These are phyloP conservation scores for Nasonia longicornis DNA, from an alignment of 1,140 invertebrate species.

Conservation along the genomic window DNA sequence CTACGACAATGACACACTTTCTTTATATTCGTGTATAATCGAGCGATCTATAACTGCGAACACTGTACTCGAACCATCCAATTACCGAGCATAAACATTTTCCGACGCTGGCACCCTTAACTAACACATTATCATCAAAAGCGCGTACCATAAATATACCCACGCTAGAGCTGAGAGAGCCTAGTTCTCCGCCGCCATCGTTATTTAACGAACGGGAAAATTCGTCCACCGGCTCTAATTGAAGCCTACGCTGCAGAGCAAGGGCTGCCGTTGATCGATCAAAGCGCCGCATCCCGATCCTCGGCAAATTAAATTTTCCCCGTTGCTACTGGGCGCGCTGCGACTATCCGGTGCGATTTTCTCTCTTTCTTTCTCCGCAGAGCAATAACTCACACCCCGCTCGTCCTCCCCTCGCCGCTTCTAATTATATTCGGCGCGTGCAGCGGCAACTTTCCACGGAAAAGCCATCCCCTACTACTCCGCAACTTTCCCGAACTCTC, in stretches of 20 bases:
- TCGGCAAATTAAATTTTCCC: constrained; percentile 42
- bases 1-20: neutral
- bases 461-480: neutral
- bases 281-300: neutral
- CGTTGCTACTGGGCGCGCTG: neutral
- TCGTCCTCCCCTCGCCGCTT: neutral
- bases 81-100: constrained; percentile 6
- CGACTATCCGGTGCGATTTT: constrained; percentile 31
- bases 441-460: constrained; percentile 16
- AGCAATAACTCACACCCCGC: constrained; percentile 10
- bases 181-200: neutral
- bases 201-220: constrained; percentile 29
- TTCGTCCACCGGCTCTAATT: constrained; percentile 20
- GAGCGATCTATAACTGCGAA: neutral
- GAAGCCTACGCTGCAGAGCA: neutral
- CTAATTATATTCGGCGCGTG: constrained; percentile 41
- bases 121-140: neutral
- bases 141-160: neutral
- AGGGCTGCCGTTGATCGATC: constrained; percentile 12
- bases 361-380: neutral
- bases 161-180: too few relatives aligned
- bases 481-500: neutral
- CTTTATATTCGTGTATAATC: neutral
- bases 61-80: neutral
- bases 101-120: constrained; percentile 6